Evolutionary conservation across 1,140 invertebrate species (phyloP).

Genomic region (Drosophila mauritiana): DNA sequence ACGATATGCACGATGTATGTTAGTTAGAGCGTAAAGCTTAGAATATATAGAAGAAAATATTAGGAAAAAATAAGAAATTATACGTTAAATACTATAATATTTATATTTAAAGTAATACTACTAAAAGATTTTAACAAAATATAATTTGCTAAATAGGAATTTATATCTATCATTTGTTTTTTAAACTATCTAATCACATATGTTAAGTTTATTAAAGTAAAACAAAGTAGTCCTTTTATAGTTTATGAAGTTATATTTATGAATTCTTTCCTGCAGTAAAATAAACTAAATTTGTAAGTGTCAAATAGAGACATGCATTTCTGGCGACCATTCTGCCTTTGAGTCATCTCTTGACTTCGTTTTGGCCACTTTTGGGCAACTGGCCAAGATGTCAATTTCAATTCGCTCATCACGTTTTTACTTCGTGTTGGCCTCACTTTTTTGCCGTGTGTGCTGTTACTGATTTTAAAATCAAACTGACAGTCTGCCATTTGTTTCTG

Average conservation of each 20-base stretch:
- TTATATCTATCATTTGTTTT: too few species aligned
- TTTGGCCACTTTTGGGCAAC: conserved; percentile 46
- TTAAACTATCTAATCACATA: too few species aligned
- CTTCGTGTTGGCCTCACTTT: conserved; percentile 1
- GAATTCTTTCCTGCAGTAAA: background rate
- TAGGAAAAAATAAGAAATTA: background rate
- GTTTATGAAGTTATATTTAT: too few species aligned
- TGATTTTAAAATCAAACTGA: conserved; percentile 55
- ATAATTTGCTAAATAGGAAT: too few species aligned
- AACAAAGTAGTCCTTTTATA: too few species aligned
- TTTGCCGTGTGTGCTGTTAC: conserved; percentile 8
- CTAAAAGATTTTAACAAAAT: too few species aligned
- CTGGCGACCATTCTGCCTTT: conserved; percentile 12
- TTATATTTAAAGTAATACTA: too few species aligned
- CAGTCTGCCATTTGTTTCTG: conserved; percentile 64
- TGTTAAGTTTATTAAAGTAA: too few species aligned
- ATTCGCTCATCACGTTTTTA: conserved; percentile 63
- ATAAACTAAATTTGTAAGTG: background rate
- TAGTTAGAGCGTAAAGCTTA: too few species aligned
- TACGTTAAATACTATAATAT: too few species aligned
- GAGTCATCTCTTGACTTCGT: conserved; percentile 19
- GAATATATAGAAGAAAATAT: background rate
- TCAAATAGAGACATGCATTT: background rate
- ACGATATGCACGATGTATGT: too few species aligned
- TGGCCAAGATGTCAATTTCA: conserved; percentile 75